Evolutionary conservation across 2,113 vertebrate genomes (phyloP).

Genomic region (Sinosuthora webbiana): DNA sequence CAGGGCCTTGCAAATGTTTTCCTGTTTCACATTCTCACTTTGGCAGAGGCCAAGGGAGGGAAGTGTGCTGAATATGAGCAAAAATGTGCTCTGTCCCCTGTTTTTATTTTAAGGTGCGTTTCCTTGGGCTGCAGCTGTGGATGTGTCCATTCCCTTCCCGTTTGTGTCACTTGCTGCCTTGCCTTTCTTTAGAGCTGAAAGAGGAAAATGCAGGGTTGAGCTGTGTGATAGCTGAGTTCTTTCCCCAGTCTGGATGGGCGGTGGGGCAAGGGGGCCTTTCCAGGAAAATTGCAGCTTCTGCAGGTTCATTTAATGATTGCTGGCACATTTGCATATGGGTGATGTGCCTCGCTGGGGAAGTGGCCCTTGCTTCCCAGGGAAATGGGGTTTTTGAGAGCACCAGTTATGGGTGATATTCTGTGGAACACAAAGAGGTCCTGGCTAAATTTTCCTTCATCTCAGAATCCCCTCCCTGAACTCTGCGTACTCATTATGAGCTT

Average conservation of each 20-base stretch:
- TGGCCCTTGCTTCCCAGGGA: neutral
- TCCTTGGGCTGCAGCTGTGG: neutral
- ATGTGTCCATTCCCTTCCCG: neutral
- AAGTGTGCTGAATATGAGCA: neutral
- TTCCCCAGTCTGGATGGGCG: neutral
- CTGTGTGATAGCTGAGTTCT: neutral
- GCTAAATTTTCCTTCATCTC: slow-evolving; percentile 28
- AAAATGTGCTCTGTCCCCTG: neutral
- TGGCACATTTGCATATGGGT: neutral
- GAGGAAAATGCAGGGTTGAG: neutral
- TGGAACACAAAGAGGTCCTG: neutral
- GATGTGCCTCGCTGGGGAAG: neutral
- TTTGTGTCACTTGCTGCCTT: neutral
- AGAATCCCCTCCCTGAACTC: neutral
- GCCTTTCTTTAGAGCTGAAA: neutral
- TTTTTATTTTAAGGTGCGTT: neutral
- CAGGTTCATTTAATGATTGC: neutral
- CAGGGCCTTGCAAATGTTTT: neutral
- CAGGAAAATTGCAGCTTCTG: neutral
- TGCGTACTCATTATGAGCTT: neutral
- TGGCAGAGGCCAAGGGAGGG: neutral
- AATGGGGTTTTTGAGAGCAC: neutral
- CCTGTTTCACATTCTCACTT: neutral
- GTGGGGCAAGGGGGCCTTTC: neutral
- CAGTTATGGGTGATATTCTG: neutral